Evolutionary conservation across 2,888 invertebrate species (phyloP).

Genomic region (Meghimatium bilineatum): DNA sequence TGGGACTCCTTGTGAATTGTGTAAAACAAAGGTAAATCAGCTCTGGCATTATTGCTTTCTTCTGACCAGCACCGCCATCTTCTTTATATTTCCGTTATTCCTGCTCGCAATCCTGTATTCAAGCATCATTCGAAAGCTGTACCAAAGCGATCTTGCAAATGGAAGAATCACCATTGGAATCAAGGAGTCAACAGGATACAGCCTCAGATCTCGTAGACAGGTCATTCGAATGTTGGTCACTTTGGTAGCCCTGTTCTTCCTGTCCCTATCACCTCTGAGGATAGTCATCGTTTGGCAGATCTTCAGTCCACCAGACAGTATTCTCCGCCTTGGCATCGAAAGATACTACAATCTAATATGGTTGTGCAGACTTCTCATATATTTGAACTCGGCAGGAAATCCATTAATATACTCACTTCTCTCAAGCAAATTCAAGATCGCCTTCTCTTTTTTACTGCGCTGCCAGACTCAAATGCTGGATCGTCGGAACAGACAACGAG

Average conservation of each 20-base stretch:
- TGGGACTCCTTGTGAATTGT: constrained; percentile 23
- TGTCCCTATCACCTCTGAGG: constrained; percentile 91
- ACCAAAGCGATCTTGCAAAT: constrained; percentile 2
- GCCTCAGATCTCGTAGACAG: constrained; percentile 59
- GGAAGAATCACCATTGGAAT: constrained; percentile 22
- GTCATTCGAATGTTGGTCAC: constrained; percentile 65
- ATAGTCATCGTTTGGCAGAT: constrained; percentile 87
- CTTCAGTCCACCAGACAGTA: constrained; percentile 83
- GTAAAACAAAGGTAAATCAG: constrained; percentile 79
- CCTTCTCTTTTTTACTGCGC: constrained; percentile 55
- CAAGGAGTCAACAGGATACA: constrained; percentile 28
- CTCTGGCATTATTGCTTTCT: constrained; percentile 89
- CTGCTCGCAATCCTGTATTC: constrained; percentile 89
- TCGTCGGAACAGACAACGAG: constrained; percentile 11
- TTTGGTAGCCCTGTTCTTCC: constrained; percentile 85
- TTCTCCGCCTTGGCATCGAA: constrained; percentile 86
- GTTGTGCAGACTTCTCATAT: constrained; percentile 87
- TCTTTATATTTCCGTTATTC: constrained; percentile 90
- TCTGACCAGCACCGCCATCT: constrained; percentile 86
- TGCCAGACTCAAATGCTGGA: constrained; percentile 33
- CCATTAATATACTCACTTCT: constrained; percentile 94
- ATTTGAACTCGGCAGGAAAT: constrained; percentile 93
- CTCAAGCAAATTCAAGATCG: constrained; percentile 90
- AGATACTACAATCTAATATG: constrained; percentile 89
- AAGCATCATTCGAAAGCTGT: constrained; percentile 54